phyloP scores from a whole-genome alignment of 2,888 invertebrate species.

The Macaria notata region DNA sequence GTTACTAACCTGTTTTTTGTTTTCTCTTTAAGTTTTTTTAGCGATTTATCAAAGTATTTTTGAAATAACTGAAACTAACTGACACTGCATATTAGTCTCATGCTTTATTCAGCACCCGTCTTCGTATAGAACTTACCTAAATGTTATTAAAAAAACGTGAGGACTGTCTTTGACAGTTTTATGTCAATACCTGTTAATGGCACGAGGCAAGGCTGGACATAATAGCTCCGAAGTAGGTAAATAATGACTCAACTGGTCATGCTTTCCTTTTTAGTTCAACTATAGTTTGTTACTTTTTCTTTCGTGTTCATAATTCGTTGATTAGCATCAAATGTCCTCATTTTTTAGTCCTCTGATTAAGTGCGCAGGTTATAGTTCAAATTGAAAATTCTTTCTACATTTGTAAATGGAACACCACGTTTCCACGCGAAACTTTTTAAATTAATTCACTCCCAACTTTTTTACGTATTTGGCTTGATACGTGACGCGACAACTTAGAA shows the following conservation, averaged over 20 bases:
- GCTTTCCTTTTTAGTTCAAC: slow-evolving; percentile 12
- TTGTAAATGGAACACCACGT: slow-evolving; percentile 39
- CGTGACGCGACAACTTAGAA: background rate
- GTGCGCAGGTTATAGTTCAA: background rate
- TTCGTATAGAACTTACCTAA: no score
- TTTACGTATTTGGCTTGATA: slow-evolving; percentile 14
- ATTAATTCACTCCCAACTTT: slow-evolving; percentile 27
- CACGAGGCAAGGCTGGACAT: slow-evolving; percentile 28
- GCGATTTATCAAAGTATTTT: no score
- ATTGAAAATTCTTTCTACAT: slow-evolving; percentile 18
- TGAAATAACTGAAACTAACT: no score
- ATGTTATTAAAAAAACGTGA: no score
- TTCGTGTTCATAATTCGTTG: background rate
- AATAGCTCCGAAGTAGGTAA: slow-evolving; percentile 20
- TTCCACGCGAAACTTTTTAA: slow-evolving; percentile 39
- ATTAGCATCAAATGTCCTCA: no score
- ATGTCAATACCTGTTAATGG: slow-evolving; percentile 46
- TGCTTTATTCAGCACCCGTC: no score
- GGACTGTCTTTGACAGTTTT: no score
- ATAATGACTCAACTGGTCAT: slow-evolving; percentile 25
- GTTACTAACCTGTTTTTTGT: no score
- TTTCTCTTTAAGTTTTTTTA: no score
- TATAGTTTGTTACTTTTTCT: background rate
- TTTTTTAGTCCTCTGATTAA: no score
- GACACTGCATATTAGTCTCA: no score